Evolutionary conservation across 2,113 vertebrate genomes (phyloP).

Genomic region (Acrocephalus arundinaceus): DNA sequence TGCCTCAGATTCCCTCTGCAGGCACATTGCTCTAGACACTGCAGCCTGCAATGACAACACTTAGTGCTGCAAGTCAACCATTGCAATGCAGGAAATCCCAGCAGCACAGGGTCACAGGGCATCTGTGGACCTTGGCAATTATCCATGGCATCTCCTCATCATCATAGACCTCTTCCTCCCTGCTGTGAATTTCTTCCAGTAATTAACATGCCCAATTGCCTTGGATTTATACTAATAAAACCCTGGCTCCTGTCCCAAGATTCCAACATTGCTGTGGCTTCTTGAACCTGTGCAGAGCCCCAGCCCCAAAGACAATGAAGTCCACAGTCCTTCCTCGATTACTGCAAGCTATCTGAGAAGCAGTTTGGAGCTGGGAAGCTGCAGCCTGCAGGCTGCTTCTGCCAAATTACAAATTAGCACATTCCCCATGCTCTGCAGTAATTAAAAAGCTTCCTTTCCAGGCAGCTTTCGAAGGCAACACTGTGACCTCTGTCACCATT

Average conservation of each 20-base stretch:
- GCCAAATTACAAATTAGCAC: neutral
- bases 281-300: neutral
- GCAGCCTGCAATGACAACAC: neutral
- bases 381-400: neutral
- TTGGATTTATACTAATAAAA: constrained; percentile 9
- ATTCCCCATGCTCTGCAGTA: neutral
- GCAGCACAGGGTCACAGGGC: neutral
- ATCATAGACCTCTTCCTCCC: neutral
- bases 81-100: neutral
- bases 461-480: neutral
- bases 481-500: neutral
- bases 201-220: constrained; percentile 18
- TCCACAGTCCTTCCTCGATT: neutral
- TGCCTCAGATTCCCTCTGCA: neutral
- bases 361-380: neutral
- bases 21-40: neutral
- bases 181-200: neutral
- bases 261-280: fast-evolving
- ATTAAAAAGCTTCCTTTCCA: constrained; percentile 36
- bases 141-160: neutral
- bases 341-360: neutral
- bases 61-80: neutral
- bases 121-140: neutral
- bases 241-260: neutral
- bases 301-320: neutral